phyloP scores from a whole-genome alignment of 2,113 vertebrate species.

The Aviceda subcristata region DNA sequence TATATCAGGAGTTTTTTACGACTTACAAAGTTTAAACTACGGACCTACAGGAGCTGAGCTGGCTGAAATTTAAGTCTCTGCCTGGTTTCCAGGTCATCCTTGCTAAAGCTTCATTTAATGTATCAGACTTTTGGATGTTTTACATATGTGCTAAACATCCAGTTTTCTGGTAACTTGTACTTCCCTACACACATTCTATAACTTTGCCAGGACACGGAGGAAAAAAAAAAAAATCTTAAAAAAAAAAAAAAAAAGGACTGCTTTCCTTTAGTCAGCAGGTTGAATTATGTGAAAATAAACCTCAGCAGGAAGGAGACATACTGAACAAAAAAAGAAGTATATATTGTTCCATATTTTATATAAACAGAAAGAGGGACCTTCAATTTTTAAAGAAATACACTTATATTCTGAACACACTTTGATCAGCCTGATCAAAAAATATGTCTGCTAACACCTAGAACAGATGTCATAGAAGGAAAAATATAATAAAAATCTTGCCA shows the following conservation, averaged over 20 bases:
- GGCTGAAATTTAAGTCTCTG: neutral
- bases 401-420: slow-evolving; percentile 26
- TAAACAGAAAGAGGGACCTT: neutral
- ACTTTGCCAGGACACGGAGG: neutral
- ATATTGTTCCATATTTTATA: slow-evolving; percentile 10
- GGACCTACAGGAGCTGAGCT: neutral
- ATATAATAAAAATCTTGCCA: slow-evolving; percentile 25
- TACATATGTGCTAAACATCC: neutral
- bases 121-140: neutral
- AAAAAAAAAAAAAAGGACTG: neutral
- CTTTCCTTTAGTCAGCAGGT: neutral
- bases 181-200: neutral
- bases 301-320: neutral
- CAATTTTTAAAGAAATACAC: neutral
- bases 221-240: neutral
- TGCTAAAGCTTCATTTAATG: neutral
- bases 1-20: neutral
- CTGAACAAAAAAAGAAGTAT: neutral
- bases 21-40: neutral
- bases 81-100: neutral
- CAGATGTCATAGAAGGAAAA: neutral
- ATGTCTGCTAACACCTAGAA: neutral
- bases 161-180: neutral
- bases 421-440: slow-evolving; percentile 55
- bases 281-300: neutral